These are phyloP conservation scores for Acanthisitta chloris DNA, from an alignment of 2,113 vertebrate species.

Conservation along the genomic window DNA sequence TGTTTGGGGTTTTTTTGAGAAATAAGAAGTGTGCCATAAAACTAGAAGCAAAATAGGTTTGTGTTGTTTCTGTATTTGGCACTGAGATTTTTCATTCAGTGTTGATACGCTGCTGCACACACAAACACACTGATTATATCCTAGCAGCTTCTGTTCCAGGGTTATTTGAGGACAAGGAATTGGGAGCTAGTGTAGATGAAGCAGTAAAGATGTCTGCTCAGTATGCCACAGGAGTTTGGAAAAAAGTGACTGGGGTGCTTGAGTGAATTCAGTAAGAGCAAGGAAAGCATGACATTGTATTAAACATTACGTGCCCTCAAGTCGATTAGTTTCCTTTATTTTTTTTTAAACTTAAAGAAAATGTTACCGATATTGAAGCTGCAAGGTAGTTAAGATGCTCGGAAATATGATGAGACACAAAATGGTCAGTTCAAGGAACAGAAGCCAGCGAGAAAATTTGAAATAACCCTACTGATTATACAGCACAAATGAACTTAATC, in stretches of 20 bases:
- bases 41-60: not conserved
- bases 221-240: conserved; percentile 38
- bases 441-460: not conserved
- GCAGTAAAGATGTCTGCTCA: conserved; percentile 29
- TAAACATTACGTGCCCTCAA: not conserved
- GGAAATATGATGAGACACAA: not conserved
- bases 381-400: not conserved
- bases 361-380: not conserved
- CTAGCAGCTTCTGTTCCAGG: conserved; percentile 4
- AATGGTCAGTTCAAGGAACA: not conserved
- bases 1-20: not conserved
- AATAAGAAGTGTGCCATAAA: not conserved
- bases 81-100: not conserved
- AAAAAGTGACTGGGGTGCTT: conserved; percentile 12
- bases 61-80: not conserved
- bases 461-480: not conserved
- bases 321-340: not conserved
- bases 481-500: not conserved
- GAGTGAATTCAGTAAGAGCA: conserved; percentile 18
- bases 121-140: not conserved
- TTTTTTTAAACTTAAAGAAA: not conserved
- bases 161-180: conserved; percentile 49
- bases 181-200: not conserved
- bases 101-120: not conserved
- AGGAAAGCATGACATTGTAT: conserved; percentile 3